Base-by-base conservation (phyloP, 2,888 invertebrate species). In the Drosophila seclusa region DNA sequence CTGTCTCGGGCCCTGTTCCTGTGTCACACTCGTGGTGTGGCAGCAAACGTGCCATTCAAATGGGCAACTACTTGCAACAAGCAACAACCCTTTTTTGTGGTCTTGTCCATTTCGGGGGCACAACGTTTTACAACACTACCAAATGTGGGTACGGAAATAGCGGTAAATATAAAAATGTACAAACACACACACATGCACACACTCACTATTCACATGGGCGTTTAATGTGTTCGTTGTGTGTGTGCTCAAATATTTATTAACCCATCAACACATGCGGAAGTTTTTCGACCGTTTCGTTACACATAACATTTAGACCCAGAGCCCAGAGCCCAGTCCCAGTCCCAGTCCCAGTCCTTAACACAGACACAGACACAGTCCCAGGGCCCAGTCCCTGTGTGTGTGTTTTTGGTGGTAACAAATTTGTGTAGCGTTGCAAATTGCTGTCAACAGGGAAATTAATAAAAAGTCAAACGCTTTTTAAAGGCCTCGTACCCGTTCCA, bases 231-330 rank as follows among this genome's bases (percentile, higher is more conserved):
- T 42, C 40, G 54, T 53, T 53, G 61, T 50, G 55, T 64, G 70
- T 79, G 79, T 80, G 90, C 72, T 91, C 82, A 91, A 91, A 91
- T 92, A 91, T 91, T 91, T 92, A 91, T 91, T 91, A 91, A 91
- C 90, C 90, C 92, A 92, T 92, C 91, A 91, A 78, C 90, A 86
- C 87, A 90, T 88, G 89, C 90, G 87, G 87, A 85, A 85, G 87
- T 87, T 90, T 90, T 89, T 75, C 65, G 75, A 81, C 90, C 89
- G 77, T 89, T 89, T 85, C 87, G 84, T 81, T 89, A 73, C 82
- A 71, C 74, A 74, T 78, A 60, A 68, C 66, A 83, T 83, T 66
- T 52, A 81, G 52, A 63, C 60, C 59, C 64, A 53, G 68, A 60
- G 64, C 73, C 62, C 73, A 59, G n/a, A n/a, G n/a, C n/a, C n/a